These are phyloP conservation scores for Drosophila kurseongensis DNA, from an alignment of 1,140 invertebrate species.

Conservation along the genomic window DNA sequence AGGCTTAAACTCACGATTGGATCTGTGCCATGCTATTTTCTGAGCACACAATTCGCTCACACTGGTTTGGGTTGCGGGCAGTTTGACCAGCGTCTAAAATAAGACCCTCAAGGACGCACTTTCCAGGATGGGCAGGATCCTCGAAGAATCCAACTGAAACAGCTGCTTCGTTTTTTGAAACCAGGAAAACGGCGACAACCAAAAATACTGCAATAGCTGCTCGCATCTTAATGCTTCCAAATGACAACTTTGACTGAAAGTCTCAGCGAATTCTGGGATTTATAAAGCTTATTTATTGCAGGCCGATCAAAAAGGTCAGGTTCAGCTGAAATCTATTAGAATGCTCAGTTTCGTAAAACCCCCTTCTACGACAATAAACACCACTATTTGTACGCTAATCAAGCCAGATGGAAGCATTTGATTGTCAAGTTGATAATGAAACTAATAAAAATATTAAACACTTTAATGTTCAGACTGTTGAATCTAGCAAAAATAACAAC, in stretches of 20 bases:
- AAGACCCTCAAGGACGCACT: slow-evolving; percentile 30
- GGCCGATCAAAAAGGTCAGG: too few relatives aligned
- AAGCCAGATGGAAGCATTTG: too few relatives aligned
- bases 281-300: background rate
- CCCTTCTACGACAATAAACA: too few relatives aligned
- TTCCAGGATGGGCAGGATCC: slow-evolving; percentile 34
- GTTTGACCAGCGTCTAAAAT: too few relatives aligned
- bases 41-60: slow-evolving; percentile 6
- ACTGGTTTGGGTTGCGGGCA: too few relatives aligned
- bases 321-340: too few relatives aligned
- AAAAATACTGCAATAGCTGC: background rate
- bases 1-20: slow-evolving; percentile 19
- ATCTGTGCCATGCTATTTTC: slow-evolving; percentile 2
- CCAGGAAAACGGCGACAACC: background rate
- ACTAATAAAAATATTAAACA: too few relatives aligned
- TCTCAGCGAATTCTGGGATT: background rate
- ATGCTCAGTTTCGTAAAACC: too few relatives aligned
- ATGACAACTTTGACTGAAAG: slow-evolving; percentile 4
- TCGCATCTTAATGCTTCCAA: slow-evolving; percentile 25
- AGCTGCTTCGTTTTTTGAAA: slow-evolving; percentile 3
- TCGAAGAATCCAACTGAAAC: slow-evolving; percentile 5
- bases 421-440: too few relatives aligned
- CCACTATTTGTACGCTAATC: too few relatives aligned
- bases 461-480: too few relatives aligned
- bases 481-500: too few relatives aligned